Evolutionary conservation across 2,797 vertebrate genomes (phyloP), one percentile per base, ranked within the genome.

Genomic region (Eulemur mongoz): DNA sequence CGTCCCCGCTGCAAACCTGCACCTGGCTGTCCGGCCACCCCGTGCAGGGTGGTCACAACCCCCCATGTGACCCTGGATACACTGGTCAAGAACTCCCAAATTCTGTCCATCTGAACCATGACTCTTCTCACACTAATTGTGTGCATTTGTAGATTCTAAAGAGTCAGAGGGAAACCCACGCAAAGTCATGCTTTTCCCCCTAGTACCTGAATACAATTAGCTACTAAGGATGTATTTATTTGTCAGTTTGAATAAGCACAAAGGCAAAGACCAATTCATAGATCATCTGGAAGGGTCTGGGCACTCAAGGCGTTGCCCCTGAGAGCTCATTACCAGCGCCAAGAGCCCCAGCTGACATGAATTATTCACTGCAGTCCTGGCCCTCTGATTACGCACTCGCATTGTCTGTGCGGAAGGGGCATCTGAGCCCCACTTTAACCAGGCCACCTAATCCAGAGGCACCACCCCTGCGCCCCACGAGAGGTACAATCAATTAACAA

Each of bases 321-420:
- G 98, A 98, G 99, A 98, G 93, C 98, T 98, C 98, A 98, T 98
- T 98, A 98, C 95, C 94, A 93, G 96, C 83, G 93, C 97, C 92
- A 92, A 79, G 96, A 48, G 96, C 97, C 98, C 97, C 95, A 95
- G 97, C 94, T 91, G 97, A 96, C 97, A 97, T 98, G 96, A 98
- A 98, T 98, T 98, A 98, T 98, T 98, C 96, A 98, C 96, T 67
- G 94, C 82, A 81, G 97, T 96, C 94, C 97, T 95, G 70, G 91
- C 61, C 94, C 97, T 96, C 84, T 97, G 97, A 98, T 96, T 93
- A 98, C 80, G 94, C 95, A 93, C 94, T 96, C 30, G 80, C 89
- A 95, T 94, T 96, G 85, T 50, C 78, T 1, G 17, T 52, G 57
- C 91, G 54, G 92, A 97, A 96, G 95, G 97, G 97, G 95, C 98